Evolutionary conservation across 2,888 invertebrate species (phyloP).

Genomic region (Parthenolecanium corni): DNA sequence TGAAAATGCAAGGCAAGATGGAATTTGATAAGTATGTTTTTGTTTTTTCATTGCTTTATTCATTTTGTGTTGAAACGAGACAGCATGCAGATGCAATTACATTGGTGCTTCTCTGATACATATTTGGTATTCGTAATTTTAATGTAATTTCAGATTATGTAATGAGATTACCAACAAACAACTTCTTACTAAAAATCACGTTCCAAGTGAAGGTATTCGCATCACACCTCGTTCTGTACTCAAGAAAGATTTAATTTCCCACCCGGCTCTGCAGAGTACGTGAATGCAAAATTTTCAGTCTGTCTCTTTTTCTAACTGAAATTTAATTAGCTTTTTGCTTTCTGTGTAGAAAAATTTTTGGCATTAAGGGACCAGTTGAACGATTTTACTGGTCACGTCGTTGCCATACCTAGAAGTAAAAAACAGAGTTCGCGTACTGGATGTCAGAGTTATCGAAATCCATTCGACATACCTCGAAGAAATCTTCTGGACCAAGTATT

Average conservation of each 20-base stretch:
- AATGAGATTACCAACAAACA: conserved; percentile 54
- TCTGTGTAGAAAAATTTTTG: conserved; percentile 56
- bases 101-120: too few relatives aligned
- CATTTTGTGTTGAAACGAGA: too few relatives aligned
- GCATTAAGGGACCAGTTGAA: conserved; percentile 72
- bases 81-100: too few relatives aligned
- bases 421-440: conserved; percentile 40
- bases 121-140: too few relatives aligned
- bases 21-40: conserved; percentile 57
- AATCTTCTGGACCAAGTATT: conserved; percentile 84
- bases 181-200: conserved; percentile 30
- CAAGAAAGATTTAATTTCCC: conserved; percentile 67
- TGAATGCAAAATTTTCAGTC: neutral
- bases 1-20: conserved; percentile 86
- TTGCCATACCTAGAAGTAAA: conserved; percentile 51
- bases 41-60: neutral
- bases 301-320: neutral
- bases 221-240: conserved; percentile 58
- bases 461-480: conserved; percentile 85
- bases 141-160: conserved; percentile 54
- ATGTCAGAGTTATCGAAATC: conserved; percentile 72
- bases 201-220: conserved; percentile 54
- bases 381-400: conserved; percentile 73
- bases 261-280: conserved; percentile 57
- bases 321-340: conserved; percentile 2